Conservation (phyloP, 2,797 vertebrate genomes). For the Garrulus glandarius region DNA sequence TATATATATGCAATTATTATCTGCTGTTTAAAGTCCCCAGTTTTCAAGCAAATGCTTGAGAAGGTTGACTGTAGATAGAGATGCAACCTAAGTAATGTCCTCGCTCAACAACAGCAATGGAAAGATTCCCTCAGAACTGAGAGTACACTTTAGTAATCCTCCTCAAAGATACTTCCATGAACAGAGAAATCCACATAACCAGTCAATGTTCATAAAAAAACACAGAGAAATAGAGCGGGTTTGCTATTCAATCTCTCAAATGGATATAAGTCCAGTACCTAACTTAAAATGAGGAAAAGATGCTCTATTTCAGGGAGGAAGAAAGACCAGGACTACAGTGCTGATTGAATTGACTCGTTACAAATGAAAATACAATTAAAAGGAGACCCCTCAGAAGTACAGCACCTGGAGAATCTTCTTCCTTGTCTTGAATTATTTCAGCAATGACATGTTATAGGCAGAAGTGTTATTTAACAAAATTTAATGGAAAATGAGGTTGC, state of each 20-base stretch:
- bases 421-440: not conserved
- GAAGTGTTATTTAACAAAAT: not conserved
- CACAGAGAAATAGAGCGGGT: fast-evolving
- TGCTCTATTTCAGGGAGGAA: not conserved
- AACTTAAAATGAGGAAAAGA: not conserved
- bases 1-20: not conserved
- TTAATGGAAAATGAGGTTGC: not conserved
- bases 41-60: not conserved
- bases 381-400: not conserved
- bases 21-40: not conserved
- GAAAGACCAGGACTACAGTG: not conserved
- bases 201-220: not conserved
- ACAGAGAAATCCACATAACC: not conserved
- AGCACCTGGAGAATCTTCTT: not conserved
- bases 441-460: not conserved
- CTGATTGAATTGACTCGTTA: not conserved
- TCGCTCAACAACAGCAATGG: not conserved
- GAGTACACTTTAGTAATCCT: not conserved
- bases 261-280: not conserved
- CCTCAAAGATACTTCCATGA: not conserved
- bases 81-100: not conserved
- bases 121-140: not conserved
- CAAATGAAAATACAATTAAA: not conserved
- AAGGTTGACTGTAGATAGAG: not conserved
- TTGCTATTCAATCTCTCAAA: not conserved